A percentile compares a stretch with the other conserved stretches of the same genome.
Conservation (phyloP, 1,140 invertebrate genomes). For the Drosophila melanogaster region DNA sequence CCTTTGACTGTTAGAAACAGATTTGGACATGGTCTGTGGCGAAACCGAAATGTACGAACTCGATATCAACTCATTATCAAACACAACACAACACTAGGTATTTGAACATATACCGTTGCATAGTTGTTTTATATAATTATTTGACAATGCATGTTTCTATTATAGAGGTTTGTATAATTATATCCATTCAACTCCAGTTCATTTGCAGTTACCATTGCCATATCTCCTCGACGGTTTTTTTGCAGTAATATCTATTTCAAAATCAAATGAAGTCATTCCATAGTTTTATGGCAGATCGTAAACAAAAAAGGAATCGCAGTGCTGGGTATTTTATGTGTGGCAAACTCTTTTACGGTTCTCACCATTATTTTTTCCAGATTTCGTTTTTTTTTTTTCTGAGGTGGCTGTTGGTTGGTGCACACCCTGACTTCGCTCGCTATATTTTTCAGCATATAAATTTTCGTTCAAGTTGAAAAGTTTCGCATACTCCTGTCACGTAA, state of each 20-base stretch:
- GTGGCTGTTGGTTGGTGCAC: constrained; percentile 11
- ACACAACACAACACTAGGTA: too few species aligned
- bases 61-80: too few species aligned
- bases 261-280: constrained; percentile 34
- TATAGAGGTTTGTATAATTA: too few species aligned
- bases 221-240: constrained; percentile 3
- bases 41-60: too few species aligned
- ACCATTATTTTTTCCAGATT: not conserved
- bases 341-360: constrained; percentile 29
- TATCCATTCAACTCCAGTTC: not conserved
- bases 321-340: constrained; percentile 36
- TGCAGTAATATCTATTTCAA: constrained; percentile 3
- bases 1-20: not conserved
- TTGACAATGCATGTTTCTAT: too few species aligned
- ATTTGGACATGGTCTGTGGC: not conserved
- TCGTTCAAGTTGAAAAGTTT: constrained; percentile 79
- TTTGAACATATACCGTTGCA: too few species aligned
- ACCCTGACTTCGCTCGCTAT: constrained; percentile 36
- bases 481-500: constrained; percentile 80
- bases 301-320: constrained; percentile 11
- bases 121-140: too few species aligned
- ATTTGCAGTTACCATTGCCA: not conserved
- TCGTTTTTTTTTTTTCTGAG: not conserved
- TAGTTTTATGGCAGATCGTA: constrained; percentile 26
- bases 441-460: constrained; percentile 79